Evolutionary conservation across 2,888 invertebrate species (phyloP).

Genomic region (Euproctis similis): DNA sequence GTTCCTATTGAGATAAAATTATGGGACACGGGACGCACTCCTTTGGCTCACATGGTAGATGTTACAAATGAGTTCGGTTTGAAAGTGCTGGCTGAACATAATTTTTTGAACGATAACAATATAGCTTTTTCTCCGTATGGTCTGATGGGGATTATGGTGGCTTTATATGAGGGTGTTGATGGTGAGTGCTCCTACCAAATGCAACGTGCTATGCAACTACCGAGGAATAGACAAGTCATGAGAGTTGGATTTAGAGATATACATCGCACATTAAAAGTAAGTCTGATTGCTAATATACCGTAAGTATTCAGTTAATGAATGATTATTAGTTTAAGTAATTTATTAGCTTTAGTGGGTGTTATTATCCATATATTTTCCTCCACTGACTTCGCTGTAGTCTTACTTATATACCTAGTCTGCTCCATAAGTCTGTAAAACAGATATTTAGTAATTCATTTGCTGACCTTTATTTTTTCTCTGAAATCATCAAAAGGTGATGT

Average conservation of each 20-base stretch:
- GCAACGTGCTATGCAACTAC: conserved; percentile 80
- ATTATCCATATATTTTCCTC: too few relatives aligned
- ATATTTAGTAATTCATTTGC: too few relatives aligned
- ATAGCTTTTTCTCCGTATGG: conserved; percentile 91
- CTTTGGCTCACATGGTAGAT: conserved; percentile 86
- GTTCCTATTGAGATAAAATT: conserved; percentile 62
- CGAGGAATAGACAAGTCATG: conserved; percentile 82
- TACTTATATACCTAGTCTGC: too few relatives aligned
- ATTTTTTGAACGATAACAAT: conserved; percentile 84
- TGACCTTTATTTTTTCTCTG: too few relatives aligned
- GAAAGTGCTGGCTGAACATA: conserved; percentile 81
- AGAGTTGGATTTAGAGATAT: conserved; percentile 89
- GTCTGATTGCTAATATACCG: too few relatives aligned
- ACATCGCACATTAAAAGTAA: conserved; percentile 86
- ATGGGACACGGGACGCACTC: conserved; percentile 68
- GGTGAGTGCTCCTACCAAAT: conserved; percentile 85
- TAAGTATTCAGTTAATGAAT: too few relatives aligned
- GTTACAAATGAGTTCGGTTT: conserved; percentile 84
- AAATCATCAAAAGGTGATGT: too few relatives aligned
- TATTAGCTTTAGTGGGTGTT: too few relatives aligned
- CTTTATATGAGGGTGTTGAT: conserved; percentile 85
- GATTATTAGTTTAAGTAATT: too few relatives aligned
- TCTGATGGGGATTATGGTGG: conserved; percentile 84
- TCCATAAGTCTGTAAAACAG: too few relatives aligned
- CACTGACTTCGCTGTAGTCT: too few relatives aligned